Evolutionary conservation across 2,888 invertebrate species (phyloP).

Genomic region (Ichneumon xanthorius): DNA sequence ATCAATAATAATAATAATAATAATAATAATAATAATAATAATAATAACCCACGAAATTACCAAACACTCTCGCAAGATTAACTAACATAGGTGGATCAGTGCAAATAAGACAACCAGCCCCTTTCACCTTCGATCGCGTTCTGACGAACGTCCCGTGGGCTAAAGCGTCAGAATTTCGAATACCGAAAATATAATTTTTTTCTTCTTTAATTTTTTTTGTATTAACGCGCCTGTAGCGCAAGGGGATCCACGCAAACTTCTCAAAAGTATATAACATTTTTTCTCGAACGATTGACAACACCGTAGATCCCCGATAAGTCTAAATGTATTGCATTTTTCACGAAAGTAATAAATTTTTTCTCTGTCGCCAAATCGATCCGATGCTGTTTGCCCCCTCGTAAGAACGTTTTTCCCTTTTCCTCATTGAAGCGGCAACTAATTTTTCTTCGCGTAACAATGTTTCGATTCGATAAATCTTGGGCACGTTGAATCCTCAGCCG

Average conservation of each 20-base stretch:
- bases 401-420: constrained; percentile 5
- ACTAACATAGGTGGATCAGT: constrained; percentile 71
- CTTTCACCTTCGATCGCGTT: constrained; percentile 65
- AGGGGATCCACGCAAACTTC: background rate
- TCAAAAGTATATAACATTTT: constrained; percentile 13
- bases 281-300: background rate
- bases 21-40: constrained; percentile 58
- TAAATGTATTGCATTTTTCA: constrained; percentile 19
- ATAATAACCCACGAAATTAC: constrained; percentile 77
- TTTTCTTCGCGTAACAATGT: constrained; percentile 42
- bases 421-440: constrained; percentile 40
- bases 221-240: background rate
- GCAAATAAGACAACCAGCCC: constrained; percentile 75
- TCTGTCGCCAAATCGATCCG: background rate
- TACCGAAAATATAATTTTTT: background rate
- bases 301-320: background rate
- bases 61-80: constrained; percentile 75
- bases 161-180: constrained; percentile 65
- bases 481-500: constrained; percentile 5
- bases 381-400: constrained; percentile 1
- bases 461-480: constrained; percentile 72
- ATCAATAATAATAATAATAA: constrained; percentile 62
- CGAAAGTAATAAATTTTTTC: background rate
- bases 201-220: background rate
- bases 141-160: constrained; percentile 68